Evolutionary conservation across 2,797 vertebrate species (phyloP).

Genomic region (Sebastes glaucus): DNA sequence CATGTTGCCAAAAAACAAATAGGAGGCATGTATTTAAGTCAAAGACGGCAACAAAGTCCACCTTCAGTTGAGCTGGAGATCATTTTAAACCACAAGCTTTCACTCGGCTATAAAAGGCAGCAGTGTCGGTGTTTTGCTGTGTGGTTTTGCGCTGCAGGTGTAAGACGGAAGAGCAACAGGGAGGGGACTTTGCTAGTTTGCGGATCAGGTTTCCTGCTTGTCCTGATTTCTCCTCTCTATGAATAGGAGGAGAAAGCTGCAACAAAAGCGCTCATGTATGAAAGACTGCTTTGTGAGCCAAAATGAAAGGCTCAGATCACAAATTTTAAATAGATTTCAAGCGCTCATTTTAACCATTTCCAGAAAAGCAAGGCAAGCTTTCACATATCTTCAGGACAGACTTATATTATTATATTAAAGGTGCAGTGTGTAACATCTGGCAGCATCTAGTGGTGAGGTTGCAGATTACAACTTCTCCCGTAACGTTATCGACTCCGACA

Average conservation of each 20-base stretch:
- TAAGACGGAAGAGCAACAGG: slow-evolving; percentile 32
- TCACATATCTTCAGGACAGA: background rate
- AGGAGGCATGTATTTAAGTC: background rate
- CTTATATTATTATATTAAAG: too few relatives aligned
- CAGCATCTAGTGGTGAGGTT: too few relatives aligned
- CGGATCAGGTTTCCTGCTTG: slow-evolving; percentile 70
- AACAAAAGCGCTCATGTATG: background rate
- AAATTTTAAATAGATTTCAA: background rate
- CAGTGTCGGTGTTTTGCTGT: slow-evolving; percentile 12
- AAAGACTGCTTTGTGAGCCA: slow-evolving; percentile 11
- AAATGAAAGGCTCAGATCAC: background rate
- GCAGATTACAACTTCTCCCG: too few relatives aligned
- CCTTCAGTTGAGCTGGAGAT: background rate
- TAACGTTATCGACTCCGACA: too few relatives aligned
- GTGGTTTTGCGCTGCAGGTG: slow-evolving; percentile 29
- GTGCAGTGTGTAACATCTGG: too few relatives aligned
- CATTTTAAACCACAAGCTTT: background rate
- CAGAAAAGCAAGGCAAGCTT: background rate
- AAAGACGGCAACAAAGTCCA: background rate
- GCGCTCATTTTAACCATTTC: background rate
- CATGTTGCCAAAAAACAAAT: slow-evolving; percentile 54
- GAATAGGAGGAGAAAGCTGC: slow-evolving; percentile 5
- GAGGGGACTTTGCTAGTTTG: slow-evolving; percentile 65
- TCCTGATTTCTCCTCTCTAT: slow-evolving; percentile 69
- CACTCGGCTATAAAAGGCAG: background rate